These are phyloP conservation scores for Meandrusa payeni DNA, from an alignment of 2,888 invertebrate species.

Conservation along the genomic window DNA sequence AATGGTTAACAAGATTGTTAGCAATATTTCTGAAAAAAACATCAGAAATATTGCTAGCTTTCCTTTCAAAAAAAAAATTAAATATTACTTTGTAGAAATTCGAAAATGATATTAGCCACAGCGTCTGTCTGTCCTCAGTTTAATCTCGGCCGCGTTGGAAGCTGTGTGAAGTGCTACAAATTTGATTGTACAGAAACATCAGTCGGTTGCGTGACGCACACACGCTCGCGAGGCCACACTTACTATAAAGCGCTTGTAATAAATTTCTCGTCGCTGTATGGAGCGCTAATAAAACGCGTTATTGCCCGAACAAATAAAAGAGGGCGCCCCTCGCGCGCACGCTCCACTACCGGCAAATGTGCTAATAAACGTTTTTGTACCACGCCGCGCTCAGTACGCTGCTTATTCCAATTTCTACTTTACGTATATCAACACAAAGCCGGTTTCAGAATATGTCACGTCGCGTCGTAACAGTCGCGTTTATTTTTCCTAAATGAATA, in stretches of 20 bases:
- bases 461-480: slow-evolving; percentile 32
- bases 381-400: slow-evolving; percentile 37
- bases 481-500: slow-evolving; percentile 20
- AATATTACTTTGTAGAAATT: too few relatives aligned
- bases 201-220: too few relatives aligned
- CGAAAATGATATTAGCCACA: too few relatives aligned
- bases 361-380: slow-evolving; percentile 72
- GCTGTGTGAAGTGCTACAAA: too few relatives aligned
- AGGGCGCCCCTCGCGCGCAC: slow-evolving; percentile 44
- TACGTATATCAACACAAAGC: not conserved
- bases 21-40: too few relatives aligned
- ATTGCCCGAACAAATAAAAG: slow-evolving; percentile 18
- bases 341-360: slow-evolving; percentile 63
- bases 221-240: not conserved
- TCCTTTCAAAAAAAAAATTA: too few relatives aligned
- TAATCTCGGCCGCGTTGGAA: too few relatives aligned
- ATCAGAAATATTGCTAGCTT: too few relatives aligned
- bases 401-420: slow-evolving; percentile 1
- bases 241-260: not conserved
- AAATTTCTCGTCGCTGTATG: slow-evolving; percentile 10
- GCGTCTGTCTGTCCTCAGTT: too few relatives aligned
- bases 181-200: too few relatives aligned
- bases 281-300: slow-evolving; percentile 18
- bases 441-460: not conserved
- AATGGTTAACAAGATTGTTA: too few relatives aligned